Percentiles rank a stretch among this genome's conserved stretches.
These are phyloP conservation scores for Stigmatopora argus DNA, from an alignment of 2,113 vertebrate species.

Conservation along the genomic window DNA sequence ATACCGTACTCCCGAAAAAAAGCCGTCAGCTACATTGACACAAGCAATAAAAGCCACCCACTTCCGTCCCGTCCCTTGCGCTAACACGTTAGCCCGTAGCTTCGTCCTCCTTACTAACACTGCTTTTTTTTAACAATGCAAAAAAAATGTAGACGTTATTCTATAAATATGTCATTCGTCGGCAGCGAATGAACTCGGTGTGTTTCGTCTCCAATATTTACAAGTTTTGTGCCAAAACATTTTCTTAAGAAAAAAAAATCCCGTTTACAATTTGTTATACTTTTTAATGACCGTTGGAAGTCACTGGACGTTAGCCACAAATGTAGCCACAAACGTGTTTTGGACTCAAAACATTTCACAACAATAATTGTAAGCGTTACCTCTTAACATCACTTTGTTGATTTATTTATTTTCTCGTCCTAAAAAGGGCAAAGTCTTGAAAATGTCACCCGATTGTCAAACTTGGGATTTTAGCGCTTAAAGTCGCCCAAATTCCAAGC, in stretches of 20 bases:
- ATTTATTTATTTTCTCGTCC: neutral
- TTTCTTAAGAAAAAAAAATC: neutral
- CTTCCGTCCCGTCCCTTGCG: slow-evolving; percentile 14
- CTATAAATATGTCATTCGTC: neutral
- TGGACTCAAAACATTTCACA: neutral
- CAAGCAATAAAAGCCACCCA: slow-evolving; percentile 68
- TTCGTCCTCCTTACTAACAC: neutral
- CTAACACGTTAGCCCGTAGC: neutral
- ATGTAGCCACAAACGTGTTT: neutral
- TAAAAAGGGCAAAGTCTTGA: neutral
- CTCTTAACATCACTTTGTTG: neutral
- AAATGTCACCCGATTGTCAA: neutral
- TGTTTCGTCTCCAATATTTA: neutral
- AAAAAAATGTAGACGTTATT: slow-evolving; percentile 3
- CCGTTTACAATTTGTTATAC: slow-evolving; percentile 2
- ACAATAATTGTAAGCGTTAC: neutral
- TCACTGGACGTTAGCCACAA: neutral
- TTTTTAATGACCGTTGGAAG: neutral
- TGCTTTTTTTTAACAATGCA: slow-evolving; percentile 5
- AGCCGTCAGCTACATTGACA: slow-evolving; percentile 42
- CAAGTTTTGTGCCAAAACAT: slow-evolving; percentile 1
- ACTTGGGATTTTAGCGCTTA: slow-evolving; percentile 7
- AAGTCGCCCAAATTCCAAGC: slow-evolving; percentile 24
- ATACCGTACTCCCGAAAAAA: slow-evolving; percentile 8
- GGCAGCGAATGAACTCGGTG: too few relatives aligned